phyloP scores from a whole-genome alignment of 37 sponge, comb jelly and placozoan species.

The Geodia barretti region DNA sequence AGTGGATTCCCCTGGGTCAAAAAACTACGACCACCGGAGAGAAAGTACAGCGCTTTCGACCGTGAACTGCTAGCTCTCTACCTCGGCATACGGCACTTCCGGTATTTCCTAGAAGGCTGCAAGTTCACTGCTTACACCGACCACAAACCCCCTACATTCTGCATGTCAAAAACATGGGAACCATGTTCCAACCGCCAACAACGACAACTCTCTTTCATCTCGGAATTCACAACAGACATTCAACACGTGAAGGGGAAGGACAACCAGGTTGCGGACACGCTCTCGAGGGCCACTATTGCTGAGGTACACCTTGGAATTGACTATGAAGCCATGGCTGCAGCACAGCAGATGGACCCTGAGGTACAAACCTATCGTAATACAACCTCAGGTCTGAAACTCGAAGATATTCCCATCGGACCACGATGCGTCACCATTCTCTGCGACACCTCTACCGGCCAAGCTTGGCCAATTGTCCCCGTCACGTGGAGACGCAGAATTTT shows the following conservation, averaged over 20 bases:
- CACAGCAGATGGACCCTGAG: conserved; percentile 26
- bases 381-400: conserved; percentile 1
- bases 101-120: conserved; percentile 42
- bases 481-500: conserved; percentile 20
- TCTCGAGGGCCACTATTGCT: not conserved
- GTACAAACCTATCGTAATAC: conserved; percentile 37
- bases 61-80: conserved; percentile 38
- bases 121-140: conserved; percentile 18
- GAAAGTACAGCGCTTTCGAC: conserved; percentile 38
- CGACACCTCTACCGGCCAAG: conserved; percentile 35
- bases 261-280: conserved; percentile 19
- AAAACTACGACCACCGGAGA: conserved; percentile 15
- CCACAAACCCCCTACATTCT: conserved; percentile 28
- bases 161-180: conserved; percentile 6
- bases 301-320: conserved; percentile 8
- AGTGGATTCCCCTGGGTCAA: conserved; percentile 13
- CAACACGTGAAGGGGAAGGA: conserved; percentile 25
- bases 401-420: conserved; percentile 14
- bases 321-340: conserved; percentile 22
- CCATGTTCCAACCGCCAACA: conserved; percentile 15
- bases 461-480: conserved; percentile 41
- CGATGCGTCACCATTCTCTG: conserved; percentile 10
- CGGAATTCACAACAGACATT: conserved; percentile 40
- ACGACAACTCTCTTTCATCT: conserved; percentile 23
- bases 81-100: conserved; percentile 20